Evolutionary conservation across 2,113 vertebrate genomes (phyloP), one percentile per base, ranked within the genome.

Genomic region (Chamaetylas fuelleborni): DNA sequence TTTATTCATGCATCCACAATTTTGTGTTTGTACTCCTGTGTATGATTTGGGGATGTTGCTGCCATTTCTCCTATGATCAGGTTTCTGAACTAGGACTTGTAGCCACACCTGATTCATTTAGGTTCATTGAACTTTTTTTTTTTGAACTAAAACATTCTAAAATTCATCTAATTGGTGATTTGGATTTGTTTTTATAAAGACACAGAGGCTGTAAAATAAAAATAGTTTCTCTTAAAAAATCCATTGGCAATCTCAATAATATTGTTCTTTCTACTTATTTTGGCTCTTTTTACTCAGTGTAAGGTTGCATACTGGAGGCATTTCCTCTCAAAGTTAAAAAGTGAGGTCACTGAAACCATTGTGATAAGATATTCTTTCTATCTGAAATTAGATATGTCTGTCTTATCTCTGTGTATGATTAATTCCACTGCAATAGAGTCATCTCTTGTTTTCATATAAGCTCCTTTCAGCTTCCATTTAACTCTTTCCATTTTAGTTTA

Each of bases 291-390:
- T 56, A 73, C 45, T 96, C 45, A 40, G 33, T 79, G 56, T 64
- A 78, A 67, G 53, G 36, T 91, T 96, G n/a, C 56, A 76, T 65
- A 48, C 74, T 89, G 43, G 85, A 96, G 51, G 76, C 58, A 95
- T 95, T 96, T 97, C 78, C 92, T 96, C 90, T 66, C 14, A 76
- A 91, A 95, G 76, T 93, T 92, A 86, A 85, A 77, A 95, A 74
- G 86, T 53, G 66, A 96, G 66, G 51, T 94, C 80, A 94, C 50
- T 88, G 93, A 81, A 67, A 71, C 48, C 86, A 65, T 1, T 74
- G 13, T 82, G 72, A 92, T 97, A 82, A 93, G 77, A 82, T 92
- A 92, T 11, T 79, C 19, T 77, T 81, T 95, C 76, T 88, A 53
- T 91, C 90, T 95, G 94, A 94, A 96, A 92, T 95, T 70, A 94